Evolutionary conservation across 2,888 invertebrate genomes (phyloP).

Genomic region (Ichneumon xanthorius): DNA sequence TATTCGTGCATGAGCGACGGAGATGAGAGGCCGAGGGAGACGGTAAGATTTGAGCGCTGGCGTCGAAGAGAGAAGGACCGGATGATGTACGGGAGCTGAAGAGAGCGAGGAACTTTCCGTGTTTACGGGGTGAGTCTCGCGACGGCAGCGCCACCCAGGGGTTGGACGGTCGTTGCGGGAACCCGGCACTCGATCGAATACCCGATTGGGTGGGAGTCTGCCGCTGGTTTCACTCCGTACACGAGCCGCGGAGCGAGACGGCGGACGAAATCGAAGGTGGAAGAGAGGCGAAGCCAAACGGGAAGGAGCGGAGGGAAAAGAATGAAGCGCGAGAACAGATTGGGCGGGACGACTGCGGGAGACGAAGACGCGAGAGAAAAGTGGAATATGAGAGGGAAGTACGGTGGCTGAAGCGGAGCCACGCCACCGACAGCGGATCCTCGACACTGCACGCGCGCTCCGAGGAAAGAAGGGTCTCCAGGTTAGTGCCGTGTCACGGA

Average conservation of each 20-base stretch:
- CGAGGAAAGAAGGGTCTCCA: slow-evolving; percentile 5
- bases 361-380: slow-evolving; percentile 8
- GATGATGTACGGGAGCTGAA: slow-evolving; percentile 16
- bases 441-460: slow-evolving; percentile 2
- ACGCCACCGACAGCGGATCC: slow-evolving; percentile 21
- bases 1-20: neutral
- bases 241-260: slow-evolving; percentile 36
- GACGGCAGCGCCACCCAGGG: slow-evolving; percentile 75
- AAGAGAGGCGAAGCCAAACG: slow-evolving; percentile 40
- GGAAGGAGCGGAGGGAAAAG: slow-evolving; percentile 35
- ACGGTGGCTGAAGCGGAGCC: neutral
- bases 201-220: slow-evolving; percentile 78
- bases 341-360: slow-evolving; percentile 20
- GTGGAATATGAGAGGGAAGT: slow-evolving; percentile 17
- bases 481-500: slow-evolving; percentile 32
- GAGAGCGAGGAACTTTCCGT: slow-evolving; percentile 63
- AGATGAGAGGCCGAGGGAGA: slow-evolving; percentile 20
- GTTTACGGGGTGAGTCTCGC: slow-evolving; percentile 76
- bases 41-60: neutral
- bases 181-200: slow-evolving; percentile 79
- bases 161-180: slow-evolving; percentile 62
- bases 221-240: slow-evolving; percentile 50
- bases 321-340: slow-evolving; percentile 9
- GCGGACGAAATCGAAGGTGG: slow-evolving; percentile 14
- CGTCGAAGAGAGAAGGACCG: slow-evolving; percentile 6